phyloP scores from a whole-genome alignment of 2,113 vertebrate genomes.

The Sapayoa aenigma region DNA sequence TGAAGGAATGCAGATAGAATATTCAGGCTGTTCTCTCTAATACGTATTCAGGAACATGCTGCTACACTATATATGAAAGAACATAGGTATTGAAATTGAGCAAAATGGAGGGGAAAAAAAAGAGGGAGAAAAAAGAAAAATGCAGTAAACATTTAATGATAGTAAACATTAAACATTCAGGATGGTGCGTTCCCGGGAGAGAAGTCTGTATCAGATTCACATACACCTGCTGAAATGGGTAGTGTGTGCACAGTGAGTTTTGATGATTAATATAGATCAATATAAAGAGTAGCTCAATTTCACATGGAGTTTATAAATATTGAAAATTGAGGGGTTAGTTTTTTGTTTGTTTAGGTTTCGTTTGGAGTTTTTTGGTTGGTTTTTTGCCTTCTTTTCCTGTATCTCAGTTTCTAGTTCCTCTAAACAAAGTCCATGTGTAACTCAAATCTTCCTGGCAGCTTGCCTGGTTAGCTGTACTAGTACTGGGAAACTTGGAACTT shows the following conservation, averaged over 20 bases:
- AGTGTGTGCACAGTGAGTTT: neutral
- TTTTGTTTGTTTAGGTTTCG: neutral
- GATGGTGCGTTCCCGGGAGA: neutral
- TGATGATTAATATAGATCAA: neutral
- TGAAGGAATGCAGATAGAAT: neutral
- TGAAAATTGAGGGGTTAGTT: accelerated
- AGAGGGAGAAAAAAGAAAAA: neutral
- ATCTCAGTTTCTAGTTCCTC: neutral
- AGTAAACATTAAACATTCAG: neutral
- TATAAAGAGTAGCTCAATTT: neutral
- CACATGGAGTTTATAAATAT: neutral
- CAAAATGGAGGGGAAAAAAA: neutral
- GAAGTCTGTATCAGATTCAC: neutral
- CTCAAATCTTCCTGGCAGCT: neutral
- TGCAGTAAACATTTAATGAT: neutral
- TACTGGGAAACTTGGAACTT: neutral
- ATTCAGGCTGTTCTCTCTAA: neutral
- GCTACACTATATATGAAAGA: neutral
- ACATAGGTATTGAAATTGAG: neutral
- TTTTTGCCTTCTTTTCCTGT: neutral
- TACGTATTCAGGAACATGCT: neutral
- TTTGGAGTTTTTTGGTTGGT: no score
- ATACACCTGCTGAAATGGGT: neutral
- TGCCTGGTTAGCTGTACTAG: neutral
- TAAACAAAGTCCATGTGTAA: neutral